Evolutionary conservation across 1,140 invertebrate species (phyloP).

Genomic region (Hermatobates lingyangjiaoensis): DNA sequence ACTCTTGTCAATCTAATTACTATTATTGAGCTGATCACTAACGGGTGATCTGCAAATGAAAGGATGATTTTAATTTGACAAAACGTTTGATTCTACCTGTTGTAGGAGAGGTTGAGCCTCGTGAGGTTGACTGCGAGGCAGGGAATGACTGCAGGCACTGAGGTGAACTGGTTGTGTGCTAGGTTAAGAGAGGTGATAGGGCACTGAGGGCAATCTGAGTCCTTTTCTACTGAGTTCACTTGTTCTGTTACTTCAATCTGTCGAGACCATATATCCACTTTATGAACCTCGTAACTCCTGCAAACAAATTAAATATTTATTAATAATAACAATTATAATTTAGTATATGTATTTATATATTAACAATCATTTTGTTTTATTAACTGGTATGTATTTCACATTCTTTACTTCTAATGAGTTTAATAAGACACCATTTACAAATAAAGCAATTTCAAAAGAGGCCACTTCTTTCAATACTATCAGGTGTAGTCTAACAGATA

Average conservation of each 20-base stretch:
- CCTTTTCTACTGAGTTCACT: slow-evolving; percentile 26
- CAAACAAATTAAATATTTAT: slow-evolving; percentile 10
- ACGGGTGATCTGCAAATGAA: too few species aligned
- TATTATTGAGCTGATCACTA: too few species aligned
- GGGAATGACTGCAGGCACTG: slow-evolving; percentile 67
- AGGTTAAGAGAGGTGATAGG: slow-evolving; percentile 60
- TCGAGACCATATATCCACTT: slow-evolving; percentile 52
- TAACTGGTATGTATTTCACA: too few species aligned
- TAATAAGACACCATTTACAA: neutral
- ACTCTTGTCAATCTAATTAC: too few species aligned
- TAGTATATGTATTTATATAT: neutral
- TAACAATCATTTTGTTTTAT: neutral
- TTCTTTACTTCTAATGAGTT: too few species aligned
- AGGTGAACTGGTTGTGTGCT: slow-evolving; percentile 75
- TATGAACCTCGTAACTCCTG: slow-evolving; percentile 28
- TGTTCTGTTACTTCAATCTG: slow-evolving; percentile 49
- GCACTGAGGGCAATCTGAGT: slow-evolving; percentile 24
- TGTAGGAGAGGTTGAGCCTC: slow-evolving; percentile 77
- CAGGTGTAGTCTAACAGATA: too few species aligned
- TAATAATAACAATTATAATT: neutral
- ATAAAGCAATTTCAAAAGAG: neutral
- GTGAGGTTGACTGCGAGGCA: slow-evolving; percentile 73
- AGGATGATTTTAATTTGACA: too few species aligned
- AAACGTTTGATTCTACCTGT: slow-evolving; percentile 30
- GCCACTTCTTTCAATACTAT: too few species aligned